Base-by-base conservation (phyloP, 2,113 vertebrate species). In the Pedetes capensis region DNA sequence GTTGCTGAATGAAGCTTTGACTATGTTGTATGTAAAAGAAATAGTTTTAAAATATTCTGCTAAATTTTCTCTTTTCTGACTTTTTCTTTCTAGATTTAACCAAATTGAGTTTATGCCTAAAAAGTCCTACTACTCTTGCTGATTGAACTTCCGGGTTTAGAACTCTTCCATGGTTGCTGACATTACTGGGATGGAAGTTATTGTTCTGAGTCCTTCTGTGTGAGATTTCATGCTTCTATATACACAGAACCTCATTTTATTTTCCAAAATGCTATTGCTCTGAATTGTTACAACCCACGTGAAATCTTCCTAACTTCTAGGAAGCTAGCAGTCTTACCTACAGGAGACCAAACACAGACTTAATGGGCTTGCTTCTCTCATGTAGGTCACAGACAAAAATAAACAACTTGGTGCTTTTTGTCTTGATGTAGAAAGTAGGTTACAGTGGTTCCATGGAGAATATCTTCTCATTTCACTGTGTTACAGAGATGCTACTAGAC, bases 351-450 rank as follows among this genome's bases (percentile, higher is more conserved):
- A 80, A 69, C 83, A 8, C 9, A 84, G 37, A 90, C 14, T 51
- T 66, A 64, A 44, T 81, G 53, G 69, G n/a, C 71, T 85, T 29
- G 3, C 81, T 93, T 88, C 49, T 57, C 61, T 91, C n/a, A 88
- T 85, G 81, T 97, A 94, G 93, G 89, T 89, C 94, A 89, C 51
- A 49, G 93, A 93, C 71, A 85, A 93, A 96, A 96, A 96, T 82
- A 91, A 96, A 74, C 32, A 83, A 74, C 25, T 91, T 82, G 49
- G 25, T 95, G 68, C 25, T 82, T 96, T 95, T 78, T 87, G 68
- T 93, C 57, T 82, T 95, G 72, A 39, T 79, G 39, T 39, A 69
- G 63, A 91, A 96, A 94, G 57, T 96, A 79, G 90, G 88, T 93
- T 96, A 88, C 57, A 75, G 17, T 95, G 74, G 44, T 61, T 80